Base-by-base conservation (phyloP, 1,140 invertebrate genomes). In the Hycleus cichorii region DNA sequence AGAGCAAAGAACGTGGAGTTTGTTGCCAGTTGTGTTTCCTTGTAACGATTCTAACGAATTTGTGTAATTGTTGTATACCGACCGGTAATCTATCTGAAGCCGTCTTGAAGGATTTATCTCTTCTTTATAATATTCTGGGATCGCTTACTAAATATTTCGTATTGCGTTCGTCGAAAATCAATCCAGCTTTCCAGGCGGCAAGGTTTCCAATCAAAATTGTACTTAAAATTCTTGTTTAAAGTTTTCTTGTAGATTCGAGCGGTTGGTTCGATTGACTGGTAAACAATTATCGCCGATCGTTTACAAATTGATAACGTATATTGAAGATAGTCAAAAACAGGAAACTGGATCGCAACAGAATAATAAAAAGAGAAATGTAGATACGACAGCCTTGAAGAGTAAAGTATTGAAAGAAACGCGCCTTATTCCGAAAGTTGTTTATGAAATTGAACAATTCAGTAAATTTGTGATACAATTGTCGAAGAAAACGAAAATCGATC, bases 321-420 rank as follows among this genome's bases (percentile, higher is more conserved):
- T 80, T 9, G 81, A 83, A 64, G 79, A 79, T 62, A 65, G 49
- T 51, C 64, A 69, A 50, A 57, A 68, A 48, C 44, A 75, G 69
- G 62, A 71, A 43, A 72, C 69, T 26, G 58, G 56, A 32, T 63
- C 64, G 11, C 60, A 58, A 32, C 62, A 66, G 45, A 48, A 59
- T 47, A 63, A 39, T 48, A 71, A 60, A 49, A 70, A 65, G 49
- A 73, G 68, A 5, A 72, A 69, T 46, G 43, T 60, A 12, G 79
- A 80, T 51, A 66, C 74, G 0, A 67, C 68, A 18, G 63, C 70
- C 0, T 71, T 77, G 44, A 77, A 78, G 11, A 80, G 75, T n/a
- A 81, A 81, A 73, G 75, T 84, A 42, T 67, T 84, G 5, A 76
- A 76, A 42, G 80, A 84, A 68, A 80, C 80, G 0, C 78, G 78